A percentile compares a stretch with the other conserved stretches of the same genome.
Conservation (phyloP, 92 coral and sea anemone species). For the Paramuricea clavata region DNA sequence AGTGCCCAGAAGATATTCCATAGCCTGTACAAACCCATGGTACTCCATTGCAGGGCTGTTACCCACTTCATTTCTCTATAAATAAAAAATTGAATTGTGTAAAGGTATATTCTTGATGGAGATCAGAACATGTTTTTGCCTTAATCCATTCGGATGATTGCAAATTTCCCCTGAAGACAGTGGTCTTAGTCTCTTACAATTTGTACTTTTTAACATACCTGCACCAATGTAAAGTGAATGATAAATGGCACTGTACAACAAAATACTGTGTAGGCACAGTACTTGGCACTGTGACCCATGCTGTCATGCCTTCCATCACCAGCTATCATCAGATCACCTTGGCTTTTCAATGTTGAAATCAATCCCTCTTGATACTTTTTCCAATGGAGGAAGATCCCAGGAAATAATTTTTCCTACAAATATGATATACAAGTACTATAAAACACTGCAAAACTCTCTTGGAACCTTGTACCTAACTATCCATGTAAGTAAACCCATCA, state of each 20-base stretch:
- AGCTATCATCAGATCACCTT: constrained; percentile 45
- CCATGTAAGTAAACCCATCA: too few species aligned
- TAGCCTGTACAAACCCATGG: neutral
- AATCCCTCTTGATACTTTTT: constrained; percentile 48
- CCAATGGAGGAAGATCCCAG: constrained; percentile 56
- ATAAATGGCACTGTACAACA: constrained; percentile 65
- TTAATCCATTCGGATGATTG: neutral
- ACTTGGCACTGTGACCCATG: constrained; percentile 76
- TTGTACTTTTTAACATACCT: neutral
- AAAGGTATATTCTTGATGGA: too few species aligned
- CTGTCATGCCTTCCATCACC: constrained; percentile 75
- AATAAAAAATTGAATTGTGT: neutral
- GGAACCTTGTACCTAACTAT: neutral
- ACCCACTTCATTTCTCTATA: constrained; percentile 42
- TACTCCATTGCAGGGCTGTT: constrained; percentile 25
- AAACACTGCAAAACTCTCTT: neutral
- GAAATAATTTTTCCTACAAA: constrained; percentile 55
- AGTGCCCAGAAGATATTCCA: constrained; percentile 25
- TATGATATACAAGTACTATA: neutral
- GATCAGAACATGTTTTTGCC: constrained; percentile 16
- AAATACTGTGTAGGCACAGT: constrained; percentile 63
- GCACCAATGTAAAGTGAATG: constrained; percentile 45
- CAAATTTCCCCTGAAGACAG: neutral
- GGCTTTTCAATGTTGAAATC: neutral
- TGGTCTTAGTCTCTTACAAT: neutral